These are phyloP conservation scores for Drosophila auraria DNA, from an alignment of 1,140 invertebrate species.

Conservation along the genomic window DNA sequence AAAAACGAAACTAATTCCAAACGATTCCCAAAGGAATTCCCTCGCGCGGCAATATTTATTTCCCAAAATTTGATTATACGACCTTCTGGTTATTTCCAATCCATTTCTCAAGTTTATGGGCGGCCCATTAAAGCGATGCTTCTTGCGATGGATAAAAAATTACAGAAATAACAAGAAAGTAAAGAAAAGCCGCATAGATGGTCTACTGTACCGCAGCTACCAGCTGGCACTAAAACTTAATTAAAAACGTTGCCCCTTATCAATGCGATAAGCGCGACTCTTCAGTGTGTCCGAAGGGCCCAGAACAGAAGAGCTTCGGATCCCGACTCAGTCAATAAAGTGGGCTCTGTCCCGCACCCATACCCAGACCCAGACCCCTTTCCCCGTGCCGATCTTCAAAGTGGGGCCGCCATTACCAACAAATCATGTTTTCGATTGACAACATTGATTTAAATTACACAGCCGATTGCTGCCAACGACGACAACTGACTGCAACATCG, in stretches of 20 bases:
- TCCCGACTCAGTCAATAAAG: conserved; percentile 40
- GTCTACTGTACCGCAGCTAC: conserved; percentile 53
- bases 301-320: conserved; percentile 16
- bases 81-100: conserved; percentile 23
- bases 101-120: conserved; percentile 35
- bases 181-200: conserved; percentile 24
- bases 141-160: conserved; percentile 43
- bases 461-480: conserved; percentile 74
- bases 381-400: conserved; percentile 65
- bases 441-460: conserved; percentile 85
- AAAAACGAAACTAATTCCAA: conserved; percentile 20
- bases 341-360: conserved; percentile 10
- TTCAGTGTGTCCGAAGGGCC: conserved; percentile 40
- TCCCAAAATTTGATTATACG: conserved; percentile 10
- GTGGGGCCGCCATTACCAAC: conserved; percentile 81
- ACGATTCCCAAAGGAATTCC: conserved; percentile 5
- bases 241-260: conserved; percentile 78
- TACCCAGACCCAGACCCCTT: neutral
- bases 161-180: neutral
- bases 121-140: conserved; percentile 39
- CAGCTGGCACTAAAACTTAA: conserved; percentile 67
- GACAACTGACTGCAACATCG: conserved; percentile 57
- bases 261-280: conserved; percentile 67
- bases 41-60: neutral
- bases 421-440: conserved; percentile 85